phyloP scores from a whole-genome alignment of 2,113 vertebrate species.

The Tragelaphus buxtoni region DNA sequence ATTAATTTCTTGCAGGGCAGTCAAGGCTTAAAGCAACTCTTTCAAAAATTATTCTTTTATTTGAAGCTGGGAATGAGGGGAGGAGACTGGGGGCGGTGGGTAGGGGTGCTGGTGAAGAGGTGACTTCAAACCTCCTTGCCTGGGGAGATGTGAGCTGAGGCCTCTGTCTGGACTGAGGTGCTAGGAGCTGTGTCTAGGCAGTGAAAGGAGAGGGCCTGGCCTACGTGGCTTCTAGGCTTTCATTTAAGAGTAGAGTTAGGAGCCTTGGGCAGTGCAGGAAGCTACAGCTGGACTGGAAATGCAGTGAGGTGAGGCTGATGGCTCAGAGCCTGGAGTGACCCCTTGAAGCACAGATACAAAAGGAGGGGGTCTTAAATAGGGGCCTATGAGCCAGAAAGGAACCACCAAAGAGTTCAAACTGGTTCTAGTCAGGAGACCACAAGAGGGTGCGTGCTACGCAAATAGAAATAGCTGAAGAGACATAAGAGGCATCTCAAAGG shows the following conservation, averaged over 20 bases:
- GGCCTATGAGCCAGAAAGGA: neutral
- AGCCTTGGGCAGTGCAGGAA: neutral
- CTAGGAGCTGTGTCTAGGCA: neutral
- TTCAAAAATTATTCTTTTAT: neutral
- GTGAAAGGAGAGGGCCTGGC: neutral
- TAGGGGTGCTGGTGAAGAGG: neutral
- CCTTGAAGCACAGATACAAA: neutral
- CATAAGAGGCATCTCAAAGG: neutral
- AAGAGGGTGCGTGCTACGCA: neutral
- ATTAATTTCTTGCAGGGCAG: neutral
- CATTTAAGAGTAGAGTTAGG: neutral
- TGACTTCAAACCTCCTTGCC: neutral
- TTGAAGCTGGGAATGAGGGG: neutral
- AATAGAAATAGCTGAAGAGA: neutral
- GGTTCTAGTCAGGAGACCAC: neutral
- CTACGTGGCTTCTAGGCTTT: neutral
- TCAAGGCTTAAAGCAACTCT: neutral
- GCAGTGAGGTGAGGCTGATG: neutral
- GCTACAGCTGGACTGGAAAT: neutral
- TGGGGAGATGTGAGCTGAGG: neutral
- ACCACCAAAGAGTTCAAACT: neutral
- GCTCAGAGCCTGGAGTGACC: neutral
- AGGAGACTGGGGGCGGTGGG: neutral
- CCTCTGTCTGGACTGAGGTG: neutral
- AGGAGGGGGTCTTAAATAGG: neutral